Evolutionary conservation across 1,140 invertebrate species (phyloP), one percentile per base, ranked within the genome.

Genomic region (Drosophila pseudoananassae): DNA sequence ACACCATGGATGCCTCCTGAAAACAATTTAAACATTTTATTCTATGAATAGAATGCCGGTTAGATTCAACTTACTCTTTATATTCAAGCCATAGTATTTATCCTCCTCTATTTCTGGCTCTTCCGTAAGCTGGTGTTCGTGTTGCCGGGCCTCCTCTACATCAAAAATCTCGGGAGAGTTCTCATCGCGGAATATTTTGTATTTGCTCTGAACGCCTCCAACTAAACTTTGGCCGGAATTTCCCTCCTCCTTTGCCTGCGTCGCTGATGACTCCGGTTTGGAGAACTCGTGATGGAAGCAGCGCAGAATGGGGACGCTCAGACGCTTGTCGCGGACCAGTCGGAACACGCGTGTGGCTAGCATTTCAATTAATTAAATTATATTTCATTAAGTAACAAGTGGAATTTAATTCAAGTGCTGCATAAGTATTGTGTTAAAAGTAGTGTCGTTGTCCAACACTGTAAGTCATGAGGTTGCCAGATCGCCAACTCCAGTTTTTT

Each of bases 1-100:
- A 98, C 97, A 17, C 97, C 97, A 70, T 88, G 94, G 58, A 93
- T 81, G 1, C 97, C 97, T 85, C 95, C 97, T 98, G 76, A 93
- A 93, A 93, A 31, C 50, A 12, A 3, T 43, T 4, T 14, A 36
- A 69, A 38, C 27, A 55, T 7, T 15, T 14, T 7, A n/a, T 4
- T 12, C 8, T 5, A 8, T 6, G 6, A 0, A 6, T 6, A 17
- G 15, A n/a, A 12, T 38, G 7, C 17, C 2, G 3, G 0, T 12
- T 0, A 10, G 1, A 10, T 31, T 1, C 9, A 93, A n/a, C 92
- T 93, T 93, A 94, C 93, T 90, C 56, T 92, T 80, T 17, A 93
- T 69, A 81, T 93, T 93, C 5, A 94, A 51, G 49, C 92, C 93
- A 15, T 79, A 72, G 55, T 91, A 93, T 63, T 91, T 91, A 85